Evolutionary conservation across 1,140 invertebrate genomes (phyloP).

Genomic region (Daktulosphaira vitifoliae): DNA sequence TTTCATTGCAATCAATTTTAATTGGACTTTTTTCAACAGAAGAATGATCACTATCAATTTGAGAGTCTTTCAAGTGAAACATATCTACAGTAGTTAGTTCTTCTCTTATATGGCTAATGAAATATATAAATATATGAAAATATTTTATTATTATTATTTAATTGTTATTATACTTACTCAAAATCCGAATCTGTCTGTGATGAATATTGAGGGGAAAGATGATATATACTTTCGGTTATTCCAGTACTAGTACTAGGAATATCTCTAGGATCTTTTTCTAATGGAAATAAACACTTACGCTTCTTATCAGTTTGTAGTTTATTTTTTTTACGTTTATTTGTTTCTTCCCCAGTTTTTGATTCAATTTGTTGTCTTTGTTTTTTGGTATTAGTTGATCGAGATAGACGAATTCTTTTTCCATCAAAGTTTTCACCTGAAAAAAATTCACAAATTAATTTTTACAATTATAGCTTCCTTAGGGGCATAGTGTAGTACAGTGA

Average conservation of each 20-base stretch:
- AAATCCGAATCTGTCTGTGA: slow-evolving; percentile 14
- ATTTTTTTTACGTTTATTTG: slow-evolving; percentile 24
- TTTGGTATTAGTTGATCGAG: slow-evolving; percentile 7
- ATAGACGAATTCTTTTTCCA: slow-evolving; percentile 23
- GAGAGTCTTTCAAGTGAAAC: background rate
- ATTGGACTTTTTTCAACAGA: background rate
- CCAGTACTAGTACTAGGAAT: slow-evolving; percentile 27
- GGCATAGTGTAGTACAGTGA: too few relatives aligned
- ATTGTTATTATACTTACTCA: slow-evolving; percentile 11
- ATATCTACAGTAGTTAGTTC: slow-evolving; percentile 4
- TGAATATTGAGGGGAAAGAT: too few relatives aligned
- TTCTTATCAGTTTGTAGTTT: background rate
- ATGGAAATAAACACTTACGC: slow-evolving; percentile 21
- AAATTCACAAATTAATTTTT: background rate
- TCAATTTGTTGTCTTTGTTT: background rate
- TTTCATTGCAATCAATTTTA: background rate
- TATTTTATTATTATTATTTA: background rate
- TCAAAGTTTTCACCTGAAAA: background rate
- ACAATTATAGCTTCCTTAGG: too few relatives aligned
- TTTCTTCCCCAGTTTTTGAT: background rate
- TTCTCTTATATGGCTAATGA: slow-evolving; percentile 5
- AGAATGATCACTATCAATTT: slow-evolving; percentile 26
- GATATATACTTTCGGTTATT: background rate
- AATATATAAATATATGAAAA: background rate
- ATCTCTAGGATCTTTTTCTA: background rate